Evolutionary conservation across 1,140 invertebrate genomes (phyloP), one percentile per base, ranked within the genome.

Genomic region (Drosophila neocordata): DNA sequence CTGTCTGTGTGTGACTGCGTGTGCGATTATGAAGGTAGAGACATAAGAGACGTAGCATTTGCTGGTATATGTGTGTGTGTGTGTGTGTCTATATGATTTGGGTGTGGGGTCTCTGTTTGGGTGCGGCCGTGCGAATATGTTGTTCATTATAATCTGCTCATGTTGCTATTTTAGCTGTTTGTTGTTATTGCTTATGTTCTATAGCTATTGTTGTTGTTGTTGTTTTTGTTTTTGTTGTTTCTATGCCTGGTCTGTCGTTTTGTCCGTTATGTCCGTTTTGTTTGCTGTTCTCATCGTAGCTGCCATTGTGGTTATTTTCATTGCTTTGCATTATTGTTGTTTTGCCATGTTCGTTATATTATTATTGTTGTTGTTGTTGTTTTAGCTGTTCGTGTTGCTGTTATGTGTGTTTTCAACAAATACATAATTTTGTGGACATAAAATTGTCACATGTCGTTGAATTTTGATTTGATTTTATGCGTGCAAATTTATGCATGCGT

Each of bases 391-490:
- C 15, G 41, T 48, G 41, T 41, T 77, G 79, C 52, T 51, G 27
- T 31, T 31, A 31, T 71, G 67, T 76, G 79, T 87, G 83, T 87
- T 87, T 88, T 87, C 83, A 88, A 83, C 83, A 87, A 87, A 87
- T 87, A 87, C 83, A 87, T 87, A 87, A 87, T 87, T 88, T 87
- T 87, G 83, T 87, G 83, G 83, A 87, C 83, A 87, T 88, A 88
- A 87, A 87, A 87, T 87, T 87, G 83, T 87, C 83, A 87, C 83
- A 87, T 88, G 83, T 88, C 83, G 83, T 87, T 87, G 83, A 87
- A 87, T 87, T 87, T 87, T 87, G 83, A 87, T 87, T 87, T 87
- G 83, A 87, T 87, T 87, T 87, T 83, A 87, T 87, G 83, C 84
- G 83, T 87, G 76, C 74, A 85, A 85, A 85, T 85, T 85, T 85